phyloP scores from a whole-genome alignment of 1,140 invertebrate genomes.

The Hydropsyche tenuis region DNA sequence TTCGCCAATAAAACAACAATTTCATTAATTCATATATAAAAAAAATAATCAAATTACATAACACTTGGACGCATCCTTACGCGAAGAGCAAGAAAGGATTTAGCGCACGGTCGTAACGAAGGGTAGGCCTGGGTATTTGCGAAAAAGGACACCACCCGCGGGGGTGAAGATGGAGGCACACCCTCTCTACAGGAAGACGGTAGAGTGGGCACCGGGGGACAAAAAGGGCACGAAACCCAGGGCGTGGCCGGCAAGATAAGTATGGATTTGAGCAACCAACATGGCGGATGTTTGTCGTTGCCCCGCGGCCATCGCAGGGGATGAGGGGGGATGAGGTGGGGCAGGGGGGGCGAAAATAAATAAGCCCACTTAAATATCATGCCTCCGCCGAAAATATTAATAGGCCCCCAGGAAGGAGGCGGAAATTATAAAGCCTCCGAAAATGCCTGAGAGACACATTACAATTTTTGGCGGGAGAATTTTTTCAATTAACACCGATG shows the following conservation, averaged over 20 bases:
- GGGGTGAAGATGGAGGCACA: not conserved
- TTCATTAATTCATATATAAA: no score
- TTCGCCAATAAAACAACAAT: no score
- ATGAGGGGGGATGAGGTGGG: no score
- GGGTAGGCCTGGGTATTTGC: not conserved
- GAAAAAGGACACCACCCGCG: conserved; percentile 17
- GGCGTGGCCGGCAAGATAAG: conserved; percentile 47
- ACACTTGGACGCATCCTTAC: not conserved
- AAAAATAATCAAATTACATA: not conserved
- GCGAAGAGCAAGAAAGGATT: conserved; percentile 41
- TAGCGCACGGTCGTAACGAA: conserved; percentile 27
- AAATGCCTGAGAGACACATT: conserved; percentile 26
- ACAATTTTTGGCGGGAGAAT: conserved; percentile 24
- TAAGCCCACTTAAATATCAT: conserved; percentile 45
- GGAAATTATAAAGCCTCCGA: conserved; percentile 38
- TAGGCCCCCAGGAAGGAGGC: conserved; percentile 42
- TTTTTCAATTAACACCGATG: conserved; percentile 35
- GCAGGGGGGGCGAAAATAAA: no score
- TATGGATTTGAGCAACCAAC: conserved; percentile 50
- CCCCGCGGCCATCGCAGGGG: conserved; percentile 17
- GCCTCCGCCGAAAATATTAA: conserved; percentile 40
- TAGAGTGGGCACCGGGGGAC: conserved; percentile 31
- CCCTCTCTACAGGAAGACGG: conserved; percentile 11
- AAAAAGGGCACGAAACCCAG: conserved; percentile 47
- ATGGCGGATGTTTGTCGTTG: conserved; percentile 50